Conservation (phyloP, 2,797 vertebrate species). For the Takifugu rubripes region DNA sequence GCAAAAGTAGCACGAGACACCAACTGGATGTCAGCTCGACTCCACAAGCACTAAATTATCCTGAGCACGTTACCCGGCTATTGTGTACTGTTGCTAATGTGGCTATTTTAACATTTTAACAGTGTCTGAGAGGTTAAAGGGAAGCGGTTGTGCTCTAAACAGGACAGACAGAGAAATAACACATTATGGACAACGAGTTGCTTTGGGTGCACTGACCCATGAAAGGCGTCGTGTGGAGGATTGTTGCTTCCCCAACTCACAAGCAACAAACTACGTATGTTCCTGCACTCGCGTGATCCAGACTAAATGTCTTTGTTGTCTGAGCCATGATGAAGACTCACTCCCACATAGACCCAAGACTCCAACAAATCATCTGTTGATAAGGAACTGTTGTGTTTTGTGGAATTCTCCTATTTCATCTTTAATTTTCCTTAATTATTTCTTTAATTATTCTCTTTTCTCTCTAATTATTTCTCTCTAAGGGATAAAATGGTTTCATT, state of each 20-base stretch:
- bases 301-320: slow-evolving; percentile 39
- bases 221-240: slow-evolving; percentile 9
- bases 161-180: slow-evolving; percentile 4
- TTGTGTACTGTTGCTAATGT: too few species aligned
- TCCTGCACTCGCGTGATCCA: slow-evolving; percentile 68
- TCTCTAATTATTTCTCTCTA: too few species aligned
- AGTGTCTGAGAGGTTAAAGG: background rate
- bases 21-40: too few species aligned
- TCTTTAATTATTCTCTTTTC: too few species aligned
- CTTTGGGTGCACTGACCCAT: slow-evolving; percentile 8
- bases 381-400: slow-evolving; percentile 23
- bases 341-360: slow-evolving; percentile 45
- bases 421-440: too few species aligned
- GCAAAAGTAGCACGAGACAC: too few species aligned
- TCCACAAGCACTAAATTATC: too few species aligned
- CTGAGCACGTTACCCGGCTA: too few species aligned
- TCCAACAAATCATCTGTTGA: slow-evolving; percentile 68
- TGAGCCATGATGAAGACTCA: slow-evolving; percentile 39
- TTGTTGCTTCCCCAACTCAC: slow-evolving; percentile 43
- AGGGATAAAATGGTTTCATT: too few species aligned
- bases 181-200: slow-evolving; percentile 13
- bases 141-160: background rate
- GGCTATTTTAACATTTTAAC: background rate
- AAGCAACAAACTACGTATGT: slow-evolving; percentile 49
- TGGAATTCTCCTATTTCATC: too few species aligned